Conservation (phyloP, 2,888 invertebrate genomes). For the Chydorus sphaericus region DNA sequence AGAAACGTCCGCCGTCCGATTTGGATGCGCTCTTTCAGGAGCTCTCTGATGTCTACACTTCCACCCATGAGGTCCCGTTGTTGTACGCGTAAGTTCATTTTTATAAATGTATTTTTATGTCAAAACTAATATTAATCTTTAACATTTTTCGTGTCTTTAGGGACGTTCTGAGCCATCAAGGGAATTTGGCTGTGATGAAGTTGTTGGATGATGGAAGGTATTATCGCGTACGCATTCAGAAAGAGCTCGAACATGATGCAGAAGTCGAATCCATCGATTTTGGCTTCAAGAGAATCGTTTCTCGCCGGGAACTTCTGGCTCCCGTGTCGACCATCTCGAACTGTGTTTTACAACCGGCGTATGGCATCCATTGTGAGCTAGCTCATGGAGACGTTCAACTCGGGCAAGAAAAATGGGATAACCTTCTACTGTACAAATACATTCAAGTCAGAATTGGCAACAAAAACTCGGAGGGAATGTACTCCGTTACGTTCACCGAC, state of each 20-base stretch:
- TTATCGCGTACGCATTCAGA: conserved; percentile 7
- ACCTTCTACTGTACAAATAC: background rate
- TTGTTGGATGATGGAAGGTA: conserved; percentile 7
- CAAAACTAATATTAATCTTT: too few relatives aligned
- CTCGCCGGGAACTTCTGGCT: conserved; percentile 8
- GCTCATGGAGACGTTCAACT: background rate
- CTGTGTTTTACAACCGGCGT: background rate
- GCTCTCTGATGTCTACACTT: background rate
- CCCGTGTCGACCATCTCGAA: background rate
- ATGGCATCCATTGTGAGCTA: conserved; percentile 9
- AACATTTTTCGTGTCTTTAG: too few relatives aligned
- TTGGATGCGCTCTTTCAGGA: conserved; percentile 6
- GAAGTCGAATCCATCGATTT: conserved; percentile 13
- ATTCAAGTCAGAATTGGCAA: background rate
- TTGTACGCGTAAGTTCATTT: too few relatives aligned
- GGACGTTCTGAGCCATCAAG: conserved; percentile 10
- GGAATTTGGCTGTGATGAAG: conserved; percentile 4
- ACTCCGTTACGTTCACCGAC: background rate
- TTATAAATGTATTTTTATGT: too few relatives aligned
- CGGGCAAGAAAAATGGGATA: background rate
- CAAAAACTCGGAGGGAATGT: background rate
- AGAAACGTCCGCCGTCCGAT: background rate
- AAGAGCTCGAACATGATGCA: conserved; percentile 7
- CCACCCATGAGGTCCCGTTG: background rate
- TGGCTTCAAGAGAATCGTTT: conserved; percentile 3